Percentiles rank a stretch among this genome's conserved stretches.
These are phyloP conservation scores for Copsychus sechellarum DNA, from an alignment of 2,113 vertebrate genomes.

Conservation along the genomic window DNA sequence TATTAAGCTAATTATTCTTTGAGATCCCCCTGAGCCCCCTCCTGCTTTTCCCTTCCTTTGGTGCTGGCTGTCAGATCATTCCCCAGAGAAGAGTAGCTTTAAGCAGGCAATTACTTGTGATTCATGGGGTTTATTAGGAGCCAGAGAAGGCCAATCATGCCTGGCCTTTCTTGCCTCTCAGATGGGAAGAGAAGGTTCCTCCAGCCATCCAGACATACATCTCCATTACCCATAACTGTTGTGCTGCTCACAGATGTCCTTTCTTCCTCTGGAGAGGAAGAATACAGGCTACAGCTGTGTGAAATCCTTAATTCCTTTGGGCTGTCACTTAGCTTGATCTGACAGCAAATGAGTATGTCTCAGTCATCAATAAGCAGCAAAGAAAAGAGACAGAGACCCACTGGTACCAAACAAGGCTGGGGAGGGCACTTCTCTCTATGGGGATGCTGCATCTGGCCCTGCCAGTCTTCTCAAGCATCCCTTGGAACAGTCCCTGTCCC, in stretches of 20 bases:
- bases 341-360: not conserved
- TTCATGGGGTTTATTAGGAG: conserved; percentile 43
- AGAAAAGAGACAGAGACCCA: not conserved
- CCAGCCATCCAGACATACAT: not conserved
- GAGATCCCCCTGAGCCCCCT: not conserved
- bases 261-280: not conserved
- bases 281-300: not conserved
- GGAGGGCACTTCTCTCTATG: not conserved
- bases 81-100: conserved; percentile 38
- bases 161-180: conserved; percentile 23
- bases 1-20: conserved; percentile 59
- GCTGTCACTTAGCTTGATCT: not conserved
- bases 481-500: not conserved
- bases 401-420: not conserved
- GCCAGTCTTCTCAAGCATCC: not conserved
- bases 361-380: not conserved
- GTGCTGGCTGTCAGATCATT: not conserved
- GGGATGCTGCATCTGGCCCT: not conserved
- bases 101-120: conserved; percentile 65
- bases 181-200: not conserved
- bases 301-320: conserved; percentile 3
- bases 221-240: conserved; percentile 17
- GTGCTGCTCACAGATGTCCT: conserved; percentile 15
- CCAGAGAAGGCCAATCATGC: conserved; percentile 12
- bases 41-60: conserved; percentile 12